Evolutionary conservation across 1,140 invertebrate species (phyloP).

Genomic region (Anastatus disparis): DNA sequence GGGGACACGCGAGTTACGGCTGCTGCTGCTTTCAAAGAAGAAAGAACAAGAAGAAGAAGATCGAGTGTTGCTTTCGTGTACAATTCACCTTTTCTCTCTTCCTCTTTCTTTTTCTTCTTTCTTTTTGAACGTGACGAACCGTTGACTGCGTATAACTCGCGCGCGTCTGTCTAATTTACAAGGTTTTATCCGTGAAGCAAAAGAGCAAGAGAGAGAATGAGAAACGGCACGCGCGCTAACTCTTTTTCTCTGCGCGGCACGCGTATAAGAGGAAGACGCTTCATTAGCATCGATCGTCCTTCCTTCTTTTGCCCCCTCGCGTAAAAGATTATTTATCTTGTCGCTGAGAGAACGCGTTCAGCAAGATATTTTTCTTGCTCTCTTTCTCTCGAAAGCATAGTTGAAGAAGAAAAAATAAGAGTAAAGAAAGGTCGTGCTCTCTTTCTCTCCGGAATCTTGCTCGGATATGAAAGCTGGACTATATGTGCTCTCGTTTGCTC

Average conservation of each 20-base stretch:
- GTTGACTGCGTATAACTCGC: neutral
- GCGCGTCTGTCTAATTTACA: constrained; percentile 27
- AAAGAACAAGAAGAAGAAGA: neutral
- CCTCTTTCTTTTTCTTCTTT: no score
- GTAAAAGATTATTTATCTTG: constrained; percentile 54
- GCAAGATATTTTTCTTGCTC: neutral
- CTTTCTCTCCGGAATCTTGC: neutral
- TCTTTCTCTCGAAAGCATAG: no score
- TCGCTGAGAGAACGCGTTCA: neutral
- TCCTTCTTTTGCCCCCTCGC: no score
- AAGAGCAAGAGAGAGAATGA: neutral
- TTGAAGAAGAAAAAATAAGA: no score
- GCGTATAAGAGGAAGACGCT: constrained; percentile 28
- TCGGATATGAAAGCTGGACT: neutral
- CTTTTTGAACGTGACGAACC: constrained; percentile 2
- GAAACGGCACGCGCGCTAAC: constrained; percentile 10
- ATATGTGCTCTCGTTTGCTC: neutral
- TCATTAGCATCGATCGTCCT: constrained; percentile 56
- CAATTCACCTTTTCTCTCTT: constrained; percentile 40
- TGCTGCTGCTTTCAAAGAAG: no score
- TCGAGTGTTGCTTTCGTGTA: constrained; percentile 4
- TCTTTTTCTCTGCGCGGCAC: neutral
- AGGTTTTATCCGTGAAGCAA: neutral
- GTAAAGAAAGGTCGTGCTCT: neutral
- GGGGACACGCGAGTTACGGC: neutral